Conservation (phyloP, 2,888 invertebrate species). For the Bugula neritina region DNA sequence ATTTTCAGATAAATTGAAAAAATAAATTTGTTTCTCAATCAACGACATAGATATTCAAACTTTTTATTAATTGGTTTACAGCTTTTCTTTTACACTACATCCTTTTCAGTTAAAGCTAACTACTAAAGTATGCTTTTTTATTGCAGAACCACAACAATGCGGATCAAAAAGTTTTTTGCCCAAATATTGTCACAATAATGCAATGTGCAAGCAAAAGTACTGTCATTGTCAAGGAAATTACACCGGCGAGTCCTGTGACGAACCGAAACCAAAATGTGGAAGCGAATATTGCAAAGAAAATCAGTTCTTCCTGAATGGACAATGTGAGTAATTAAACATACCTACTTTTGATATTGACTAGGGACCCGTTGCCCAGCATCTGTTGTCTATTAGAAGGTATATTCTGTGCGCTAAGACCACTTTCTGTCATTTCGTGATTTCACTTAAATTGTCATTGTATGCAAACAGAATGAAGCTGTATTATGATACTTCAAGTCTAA, state of each 20-base stretch:
- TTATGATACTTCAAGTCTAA: no score
- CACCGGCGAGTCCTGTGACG: background rate
- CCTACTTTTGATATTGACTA: no score
- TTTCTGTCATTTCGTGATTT: background rate
- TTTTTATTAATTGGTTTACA: no score
- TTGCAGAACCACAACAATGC: background rate
- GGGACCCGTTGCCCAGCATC: no score
- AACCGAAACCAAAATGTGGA: background rate
- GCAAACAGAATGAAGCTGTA: no score
- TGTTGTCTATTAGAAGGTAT: no score
- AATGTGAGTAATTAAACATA: conserved; percentile 11
- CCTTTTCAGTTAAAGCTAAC: no score
- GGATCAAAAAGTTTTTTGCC: conserved; percentile 2
- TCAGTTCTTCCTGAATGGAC: conserved; percentile 14
- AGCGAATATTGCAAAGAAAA: background rate
- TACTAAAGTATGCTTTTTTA: no score
- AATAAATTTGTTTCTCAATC: no score
- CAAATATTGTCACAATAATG: background rate
- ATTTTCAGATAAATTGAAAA: no score
- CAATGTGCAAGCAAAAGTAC: background rate
- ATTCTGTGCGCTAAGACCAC: background rate
- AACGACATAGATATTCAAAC: no score
- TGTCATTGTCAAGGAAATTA: background rate
- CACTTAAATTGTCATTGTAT: background rate
- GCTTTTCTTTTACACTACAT: no score